Evolutionary conservation across 2,888 invertebrate species (phyloP).

Genomic region (Orthosia gothica): DNA sequence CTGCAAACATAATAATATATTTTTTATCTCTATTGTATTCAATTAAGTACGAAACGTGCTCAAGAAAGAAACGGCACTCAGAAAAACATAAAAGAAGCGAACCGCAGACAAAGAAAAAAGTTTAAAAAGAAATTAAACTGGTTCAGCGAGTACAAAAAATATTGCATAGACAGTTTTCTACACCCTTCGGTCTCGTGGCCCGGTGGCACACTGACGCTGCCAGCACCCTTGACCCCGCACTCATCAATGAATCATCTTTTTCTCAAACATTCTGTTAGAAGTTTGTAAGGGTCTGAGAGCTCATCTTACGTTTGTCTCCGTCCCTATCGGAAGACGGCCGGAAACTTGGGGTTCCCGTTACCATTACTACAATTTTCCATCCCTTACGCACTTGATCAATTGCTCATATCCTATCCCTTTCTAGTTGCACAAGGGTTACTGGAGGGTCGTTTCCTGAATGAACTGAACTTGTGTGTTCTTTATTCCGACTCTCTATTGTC

Average conservation of each 20-base stretch:
- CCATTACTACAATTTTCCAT: constrained; percentile 68
- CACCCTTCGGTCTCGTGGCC: constrained; percentile 77
- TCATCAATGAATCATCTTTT: constrained; percentile 70
- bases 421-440: constrained; percentile 78
- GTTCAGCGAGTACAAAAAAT: constrained; percentile 60
- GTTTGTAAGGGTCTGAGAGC: constrained; percentile 71
- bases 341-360: constrained; percentile 85
- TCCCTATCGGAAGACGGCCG: constrained; percentile 84
- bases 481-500: constrained; percentile 72
- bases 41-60: constrained; percentile 17
- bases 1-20: neutral
- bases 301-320: constrained; percentile 76
- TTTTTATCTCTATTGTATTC: constrained; percentile 5
- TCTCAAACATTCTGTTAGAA: constrained; percentile 56
- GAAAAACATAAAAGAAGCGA: constrained; percentile 30
- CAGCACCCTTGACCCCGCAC: constrained; percentile 69
- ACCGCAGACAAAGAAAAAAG: constrained; percentile 34
- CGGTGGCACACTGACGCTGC: constrained; percentile 82
- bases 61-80: constrained; percentile 9
- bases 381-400: constrained; percentile 69
- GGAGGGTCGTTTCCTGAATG: constrained; percentile 79
- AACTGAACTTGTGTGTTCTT: constrained; percentile 75
- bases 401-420: constrained; percentile 69
- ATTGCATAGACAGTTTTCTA: constrained; percentile 63
- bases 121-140: constrained; percentile 56